Evolutionary conservation across 2,797 vertebrate species (phyloP), one percentile per base, ranked within the genome.

Genomic region (Lycodopsis pacificus): DNA sequence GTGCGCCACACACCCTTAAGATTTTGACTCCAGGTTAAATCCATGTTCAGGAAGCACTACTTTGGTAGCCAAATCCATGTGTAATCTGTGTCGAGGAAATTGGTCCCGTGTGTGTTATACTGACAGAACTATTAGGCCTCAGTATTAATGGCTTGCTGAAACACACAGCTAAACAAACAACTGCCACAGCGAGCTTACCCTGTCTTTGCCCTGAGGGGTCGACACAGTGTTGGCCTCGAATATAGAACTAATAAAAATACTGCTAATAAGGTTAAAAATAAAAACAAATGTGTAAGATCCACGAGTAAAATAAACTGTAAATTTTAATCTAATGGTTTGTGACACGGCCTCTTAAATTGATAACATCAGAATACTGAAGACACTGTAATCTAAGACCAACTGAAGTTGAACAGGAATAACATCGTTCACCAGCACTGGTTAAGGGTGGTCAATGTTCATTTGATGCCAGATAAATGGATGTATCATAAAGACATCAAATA

Each of bases 121-220:
- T 80, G 88, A 91, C 87, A 91, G 79, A 79, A 86, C 85, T 86
- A 89, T 86, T 90, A 92, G 78, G 66, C 84, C 73, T 77, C 17
- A 42, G 84, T 87, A 91, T 92, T 92, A 93, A 92, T 90, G 87
- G 88, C 85, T 89, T 77, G 88, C 81, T 84, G 82, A 90, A 90
- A 92, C 85, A 86, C 88, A 81, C 85, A 84, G 89, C 92, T 93
- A 93, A 92, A 94, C 91, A 94, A 94, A 93, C 91, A 93, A 86
- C 79, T 82, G 81, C 83, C 84, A 81, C 84, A 79, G 89, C 83
- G 76, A 76, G 76, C 83, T 80, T 77, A 84, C 73, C 79, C 73
- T n/a, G 44, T 68, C 71, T 84, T 71, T 84, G 84, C 88, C 92
- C 82, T 71, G 76, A 86, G 88, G 84, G 76, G 64, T 80, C 83